Percentiles rank a stretch among this genome's conserved stretches.
phyloP scores from a whole-genome alignment of 1,140 invertebrate genomes.

The Bombus difficillimus region DNA sequence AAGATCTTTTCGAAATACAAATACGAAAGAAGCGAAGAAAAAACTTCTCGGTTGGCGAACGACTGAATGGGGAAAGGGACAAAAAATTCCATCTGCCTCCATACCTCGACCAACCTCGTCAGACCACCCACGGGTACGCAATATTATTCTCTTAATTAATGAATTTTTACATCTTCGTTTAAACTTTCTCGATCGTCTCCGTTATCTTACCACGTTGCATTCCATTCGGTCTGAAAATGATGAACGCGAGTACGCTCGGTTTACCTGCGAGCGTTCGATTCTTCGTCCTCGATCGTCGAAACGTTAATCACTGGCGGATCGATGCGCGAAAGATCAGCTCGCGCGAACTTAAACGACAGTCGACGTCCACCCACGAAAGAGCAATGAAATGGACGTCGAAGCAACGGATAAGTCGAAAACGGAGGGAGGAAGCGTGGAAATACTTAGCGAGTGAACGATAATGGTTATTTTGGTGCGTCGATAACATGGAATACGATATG shows the following conservation, averaged over 20 bases:
- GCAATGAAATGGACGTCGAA: rapidly evolving
- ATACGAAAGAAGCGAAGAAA: neutral
- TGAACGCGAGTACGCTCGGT: neutral
- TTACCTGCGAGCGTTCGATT: neutral
- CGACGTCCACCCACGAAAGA: neutral
- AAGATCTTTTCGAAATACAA: neutral
- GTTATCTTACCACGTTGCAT: neutral
- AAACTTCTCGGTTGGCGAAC: neutral
- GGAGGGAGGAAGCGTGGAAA: neutral
- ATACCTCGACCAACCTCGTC: neutral
- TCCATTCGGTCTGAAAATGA: neutral
- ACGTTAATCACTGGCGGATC: neutral
- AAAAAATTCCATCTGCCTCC: neutral
- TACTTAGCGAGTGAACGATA: conserved; percentile 30
- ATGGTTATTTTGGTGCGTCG: conserved; percentile 52
- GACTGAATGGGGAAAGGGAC: neutral
- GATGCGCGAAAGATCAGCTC: neutral
- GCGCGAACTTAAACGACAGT: neutral
- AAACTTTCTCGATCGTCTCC: conserved; percentile 8
- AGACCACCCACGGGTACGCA: conserved; percentile 28
- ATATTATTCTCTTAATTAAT: conserved; percentile 47
- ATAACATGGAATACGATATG: conserved; percentile 55
- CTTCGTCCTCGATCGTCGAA: no score
- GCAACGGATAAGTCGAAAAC: no score
- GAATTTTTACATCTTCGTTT: neutral